Evolutionary conservation across 2,888 invertebrate genomes (phyloP), one percentile per base, ranked within the genome.

Genomic region (Vesta saturnalis): DNA sequence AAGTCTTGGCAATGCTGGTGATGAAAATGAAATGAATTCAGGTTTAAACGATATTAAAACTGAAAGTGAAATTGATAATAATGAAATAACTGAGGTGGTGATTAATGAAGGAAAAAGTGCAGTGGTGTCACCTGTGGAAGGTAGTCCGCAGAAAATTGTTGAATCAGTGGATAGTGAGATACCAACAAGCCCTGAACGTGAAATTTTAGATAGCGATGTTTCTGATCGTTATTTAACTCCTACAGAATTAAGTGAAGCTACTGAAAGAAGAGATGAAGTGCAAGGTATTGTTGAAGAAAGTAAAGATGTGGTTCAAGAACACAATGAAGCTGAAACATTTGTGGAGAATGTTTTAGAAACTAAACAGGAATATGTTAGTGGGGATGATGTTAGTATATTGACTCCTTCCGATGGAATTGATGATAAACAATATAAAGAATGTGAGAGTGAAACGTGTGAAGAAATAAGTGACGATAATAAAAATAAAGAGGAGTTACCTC

Each of bases 221-320:
- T 91, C 91, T 56, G 91, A 92, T 77, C 85, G 89, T 67, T 91
- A 91, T 78, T 82, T 90, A 70, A 91, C 91, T 57, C 91, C 91
- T 18, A 90, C 90, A 46, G 91, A 91, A 80, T 85, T 87, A 43
- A 86, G 87, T 19, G 84, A 84, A 74, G 77, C 79, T 12, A 77
- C 78, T n/a, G 80, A 80, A 60, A 81, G 78, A 71, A 80, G 81
- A 59, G 81, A 82, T 52, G 77, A 77, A 47, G 67, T 60, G 10
- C 70, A 71, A 56, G 69, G 59, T 2, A 49, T 58, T 39, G 58
- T 19, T 10, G 56, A 66, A 12, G 71, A 69, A n/a, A n/a, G n/a
- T n/a, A n/a, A n/a, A 18, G 61, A 49, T 52, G 22, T 35, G 16
- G 67, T 59, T 16, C 35, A 39, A 47, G 60, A 60, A 18, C 62